Evolutionary conservation across 2,113 vertebrate species (phyloP).

Genomic region (Nesospiza acunhae): DNA sequence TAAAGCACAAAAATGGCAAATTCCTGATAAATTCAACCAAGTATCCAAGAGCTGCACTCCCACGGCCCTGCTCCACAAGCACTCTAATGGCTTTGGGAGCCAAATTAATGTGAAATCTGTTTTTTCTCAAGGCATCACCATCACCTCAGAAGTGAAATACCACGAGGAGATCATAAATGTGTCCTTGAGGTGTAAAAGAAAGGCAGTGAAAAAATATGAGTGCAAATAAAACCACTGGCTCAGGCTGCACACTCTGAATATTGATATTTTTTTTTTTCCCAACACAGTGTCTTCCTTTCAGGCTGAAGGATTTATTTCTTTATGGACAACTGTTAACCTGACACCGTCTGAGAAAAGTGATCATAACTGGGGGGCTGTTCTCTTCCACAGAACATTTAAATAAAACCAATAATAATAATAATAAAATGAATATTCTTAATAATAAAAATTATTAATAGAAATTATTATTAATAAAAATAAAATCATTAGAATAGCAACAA

Average conservation of each 20-base stretch:
- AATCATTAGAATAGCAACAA: too few relatives aligned
- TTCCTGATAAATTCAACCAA: not conserved
- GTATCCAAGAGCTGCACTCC: not conserved
- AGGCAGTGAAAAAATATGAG: slow-evolving; percentile 48
- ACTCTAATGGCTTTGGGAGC: not conserved
- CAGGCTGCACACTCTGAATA: not conserved
- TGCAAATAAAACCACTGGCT: slow-evolving; percentile 32
- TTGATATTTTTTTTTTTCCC: not conserved
- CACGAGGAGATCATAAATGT: slow-evolving; percentile 21
- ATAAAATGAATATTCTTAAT: not conserved
- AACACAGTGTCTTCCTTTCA: not conserved
- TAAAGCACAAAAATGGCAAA: not conserved
- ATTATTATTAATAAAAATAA: not conserved
- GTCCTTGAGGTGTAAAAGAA: slow-evolving; percentile 51
- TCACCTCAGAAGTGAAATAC: slow-evolving; percentile 40
- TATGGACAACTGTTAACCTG: not conserved
- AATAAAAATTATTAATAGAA: too few relatives aligned
- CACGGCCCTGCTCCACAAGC: not conserved
- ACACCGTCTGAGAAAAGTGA: not conserved
- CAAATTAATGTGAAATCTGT: slow-evolving; percentile 29
- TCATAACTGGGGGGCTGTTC: not conserved
- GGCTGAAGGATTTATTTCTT: not conserved
- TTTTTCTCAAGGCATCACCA: slow-evolving; percentile 43
- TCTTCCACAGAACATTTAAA: not conserved
- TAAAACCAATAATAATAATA: not conserved